A percentile compares a stretch with the other conserved stretches of the same genome.
phyloP scores from a whole-genome alignment of 2,113 vertebrate species.

The Nerophis lumbriciformis region DNA sequence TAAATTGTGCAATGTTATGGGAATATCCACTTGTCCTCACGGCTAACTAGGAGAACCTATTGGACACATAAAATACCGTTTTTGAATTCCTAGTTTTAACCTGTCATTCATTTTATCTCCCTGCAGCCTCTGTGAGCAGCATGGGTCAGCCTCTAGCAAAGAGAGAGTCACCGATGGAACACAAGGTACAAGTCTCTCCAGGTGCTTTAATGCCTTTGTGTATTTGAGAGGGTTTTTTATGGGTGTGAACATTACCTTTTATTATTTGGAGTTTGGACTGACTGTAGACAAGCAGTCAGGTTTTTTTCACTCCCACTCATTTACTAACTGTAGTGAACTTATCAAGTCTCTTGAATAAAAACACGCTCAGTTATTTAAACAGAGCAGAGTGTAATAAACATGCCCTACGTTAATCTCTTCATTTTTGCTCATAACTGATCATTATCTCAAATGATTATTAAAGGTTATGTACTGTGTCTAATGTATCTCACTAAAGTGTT shows the following conservation, averaged over 20 bases:
- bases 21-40: not conserved
- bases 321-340: slow-evolving; percentile 15
- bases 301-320: slow-evolving; percentile 15
- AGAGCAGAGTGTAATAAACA: not conserved
- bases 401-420: not conserved
- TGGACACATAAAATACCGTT: slow-evolving; percentile 16
- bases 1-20: not conserved
- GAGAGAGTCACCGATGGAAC: slow-evolving; percentile 42
- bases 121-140: slow-evolving; percentile 58
- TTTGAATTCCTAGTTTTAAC: slow-evolving; percentile 13
- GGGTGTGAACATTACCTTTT: slow-evolving; percentile 21
- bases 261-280: slow-evolving; percentile 55
- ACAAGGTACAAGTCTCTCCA: slow-evolving; percentile 48
- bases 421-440: not conserved
- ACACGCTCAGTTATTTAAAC: not conserved
- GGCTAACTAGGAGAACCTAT: slow-evolving; percentile 15
- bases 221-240: slow-evolving; percentile 21
- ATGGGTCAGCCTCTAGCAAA: slow-evolving; percentile 72
- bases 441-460: too few species aligned
- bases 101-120: slow-evolving; percentile 11
- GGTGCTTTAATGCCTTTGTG: not conserved
- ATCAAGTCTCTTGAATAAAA: not conserved
- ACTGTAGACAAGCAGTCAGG: slow-evolving; percentile 8
- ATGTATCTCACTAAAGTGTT: too few species aligned
- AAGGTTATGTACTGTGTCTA: too few species aligned